Conservation (phyloP, 1,140 invertebrate genomes). For the Drosophila truncata region DNA sequence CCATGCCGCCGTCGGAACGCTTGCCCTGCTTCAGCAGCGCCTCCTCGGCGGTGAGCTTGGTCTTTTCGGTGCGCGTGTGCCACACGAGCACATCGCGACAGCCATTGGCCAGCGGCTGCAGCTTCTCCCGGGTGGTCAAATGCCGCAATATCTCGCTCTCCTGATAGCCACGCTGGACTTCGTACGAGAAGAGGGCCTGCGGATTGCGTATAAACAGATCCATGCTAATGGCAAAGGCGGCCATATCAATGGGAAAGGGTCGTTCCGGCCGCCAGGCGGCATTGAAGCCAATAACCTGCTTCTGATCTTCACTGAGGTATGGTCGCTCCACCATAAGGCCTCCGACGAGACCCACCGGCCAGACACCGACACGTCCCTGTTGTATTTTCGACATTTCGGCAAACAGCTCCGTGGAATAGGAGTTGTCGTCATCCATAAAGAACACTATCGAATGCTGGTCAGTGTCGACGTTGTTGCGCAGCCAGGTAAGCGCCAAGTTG, state of each 20-base stretch:
- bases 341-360: slow-evolving; percentile 98
- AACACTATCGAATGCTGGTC: slow-evolving; percentile 93
- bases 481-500: slow-evolving; percentile 95
- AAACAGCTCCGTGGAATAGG: slow-evolving; percentile 91
- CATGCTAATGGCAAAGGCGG: slow-evolving; percentile 97
- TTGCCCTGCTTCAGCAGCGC: slow-evolving; percentile 86
- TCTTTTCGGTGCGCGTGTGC: slow-evolving; percentile 97
- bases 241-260: slow-evolving; percentile 99
- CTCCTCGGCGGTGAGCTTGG: slow-evolving; percentile 90
- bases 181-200: slow-evolving; percentile 92
- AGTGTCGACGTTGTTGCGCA: slow-evolving; percentile 89
- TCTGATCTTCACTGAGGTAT: slow-evolving; percentile 88
- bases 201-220: slow-evolving; percentile 91
- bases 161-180: slow-evolving; percentile 93
- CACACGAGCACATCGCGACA: slow-evolving; percentile 98
- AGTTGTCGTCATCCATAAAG: slow-evolving; percentile 99
- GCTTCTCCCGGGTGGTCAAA: slow-evolving; percentile 90
- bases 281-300: slow-evolving; percentile 93
- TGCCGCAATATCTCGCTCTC: slow-evolving; percentile 96
- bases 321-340: slow-evolving; percentile 95
- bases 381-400: slow-evolving; percentile 90
- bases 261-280: slow-evolving; percentile 94
- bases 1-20: slow-evolving; percentile 89
- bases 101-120: slow-evolving; percentile 95
- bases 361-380: slow-evolving; percentile 93